These are phyloP conservation scores for Sebastiscus tertius DNA, from an alignment of 2,797 vertebrate genomes.

Conservation along the genomic window DNA sequence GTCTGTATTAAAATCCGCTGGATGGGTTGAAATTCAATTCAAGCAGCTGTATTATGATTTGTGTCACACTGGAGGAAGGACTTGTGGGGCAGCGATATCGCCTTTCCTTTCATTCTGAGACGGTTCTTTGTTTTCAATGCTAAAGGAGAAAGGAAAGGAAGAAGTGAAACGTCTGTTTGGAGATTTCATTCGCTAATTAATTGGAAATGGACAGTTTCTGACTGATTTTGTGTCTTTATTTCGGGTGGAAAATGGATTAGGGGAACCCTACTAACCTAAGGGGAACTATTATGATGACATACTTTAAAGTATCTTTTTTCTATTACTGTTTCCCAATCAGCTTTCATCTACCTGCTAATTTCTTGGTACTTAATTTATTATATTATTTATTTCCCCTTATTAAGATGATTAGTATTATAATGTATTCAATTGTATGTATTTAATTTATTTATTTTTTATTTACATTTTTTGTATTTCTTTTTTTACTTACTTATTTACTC, in stretches of 20 bases:
- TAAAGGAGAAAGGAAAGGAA: not conserved
- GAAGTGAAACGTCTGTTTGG: not conserved
- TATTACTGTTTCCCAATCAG: not conserved
- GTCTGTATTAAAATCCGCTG: not conserved
- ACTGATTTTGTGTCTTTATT: not conserved
- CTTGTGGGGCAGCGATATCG: not conserved
- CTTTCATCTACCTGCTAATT: not conserved
- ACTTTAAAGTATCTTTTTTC: not conserved
- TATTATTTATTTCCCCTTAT: not conserved
- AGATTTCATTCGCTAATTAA: not conserved
- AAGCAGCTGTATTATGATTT: not conserved
- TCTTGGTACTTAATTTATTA: not conserved
- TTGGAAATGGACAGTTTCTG: not conserved
- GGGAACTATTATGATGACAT: not conserved
- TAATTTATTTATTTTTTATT: accelerated
- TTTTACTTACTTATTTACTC: not conserved
- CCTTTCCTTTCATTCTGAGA: not conserved
- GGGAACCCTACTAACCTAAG: not conserved
- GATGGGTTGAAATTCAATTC: constrained; percentile 7
- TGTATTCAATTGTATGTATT: too few relatives aligned
- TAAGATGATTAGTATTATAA: not conserved
- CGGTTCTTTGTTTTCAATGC: not conserved
- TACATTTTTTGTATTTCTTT: not conserved
- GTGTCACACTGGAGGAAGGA: not conserved
- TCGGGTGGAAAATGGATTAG: not conserved